Evolutionary conservation across 2,888 invertebrate species (phyloP).

Genomic region (Ditylenchus weischeri): DNA sequence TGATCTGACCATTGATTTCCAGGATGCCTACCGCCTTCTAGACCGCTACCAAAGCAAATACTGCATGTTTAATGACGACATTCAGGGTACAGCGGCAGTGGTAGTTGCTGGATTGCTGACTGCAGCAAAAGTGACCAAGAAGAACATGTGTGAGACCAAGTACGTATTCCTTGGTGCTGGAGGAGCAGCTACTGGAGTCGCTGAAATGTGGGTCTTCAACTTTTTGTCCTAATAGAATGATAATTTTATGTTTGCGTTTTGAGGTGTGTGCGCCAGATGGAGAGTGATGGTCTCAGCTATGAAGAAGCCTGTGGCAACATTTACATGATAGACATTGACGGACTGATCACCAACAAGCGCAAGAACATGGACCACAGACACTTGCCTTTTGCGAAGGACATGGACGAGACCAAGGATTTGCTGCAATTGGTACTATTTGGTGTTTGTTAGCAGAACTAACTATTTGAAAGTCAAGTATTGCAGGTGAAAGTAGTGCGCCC

Average conservation of each 20-base stretch:
- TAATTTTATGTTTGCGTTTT: background rate
- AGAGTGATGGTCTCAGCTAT: conserved; percentile 74
- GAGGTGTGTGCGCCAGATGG: conserved; percentile 77
- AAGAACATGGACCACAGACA: conserved; percentile 63
- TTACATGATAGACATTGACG: conserved; percentile 93
- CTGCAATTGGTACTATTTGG: conserved; percentile 79
- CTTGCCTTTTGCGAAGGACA: conserved; percentile 75
- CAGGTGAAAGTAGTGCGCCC: conserved; percentile 75
- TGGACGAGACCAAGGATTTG: conserved; percentile 74
- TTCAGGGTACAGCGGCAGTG: conserved; percentile 94
- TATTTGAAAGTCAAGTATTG: background rate
- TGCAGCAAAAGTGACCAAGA: conserved; percentile 78
- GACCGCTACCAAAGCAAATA: conserved; percentile 81
- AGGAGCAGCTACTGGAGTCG: conserved; percentile 91
- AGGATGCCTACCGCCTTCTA: conserved; percentile 88
- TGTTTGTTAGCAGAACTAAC: conserved; percentile 56
- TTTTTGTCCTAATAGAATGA: background rate
- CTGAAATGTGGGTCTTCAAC: conserved; percentile 69
- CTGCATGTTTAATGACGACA: conserved; percentile 98
- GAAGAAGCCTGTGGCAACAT: conserved; percentile 77
- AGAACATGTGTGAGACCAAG: conserved; percentile 76
- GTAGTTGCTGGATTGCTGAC: conserved; percentile 89
- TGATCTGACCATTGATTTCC: conserved; percentile 41
- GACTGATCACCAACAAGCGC: conserved; percentile 60
- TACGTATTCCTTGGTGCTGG: conserved; percentile 95